Base-by-base conservation (phyloP, 2,113 vertebrate genomes). In the Pteruthius melanotis region DNA sequence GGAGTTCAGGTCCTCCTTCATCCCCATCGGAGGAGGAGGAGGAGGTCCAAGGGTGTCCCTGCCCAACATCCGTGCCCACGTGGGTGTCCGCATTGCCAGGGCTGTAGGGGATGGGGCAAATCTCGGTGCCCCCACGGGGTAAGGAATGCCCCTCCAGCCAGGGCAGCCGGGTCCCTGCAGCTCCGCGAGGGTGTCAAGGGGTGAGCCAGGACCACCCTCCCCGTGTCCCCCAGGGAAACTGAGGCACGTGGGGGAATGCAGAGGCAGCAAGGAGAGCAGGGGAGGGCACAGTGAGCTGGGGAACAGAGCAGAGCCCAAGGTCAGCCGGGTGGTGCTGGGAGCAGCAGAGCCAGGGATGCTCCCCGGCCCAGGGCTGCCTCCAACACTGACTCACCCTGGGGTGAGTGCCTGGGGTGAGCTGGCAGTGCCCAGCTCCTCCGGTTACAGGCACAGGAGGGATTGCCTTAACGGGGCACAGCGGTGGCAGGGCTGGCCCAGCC, bases 261-360 rank as follows among this genome's bases (percentile, higher is more conserved):
- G 65, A 40, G 61, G 66, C 23, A 28, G 33, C 35, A 8, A 22
- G 52, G 47, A 30, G 17, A 68, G 40, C 9, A 7, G 2, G 5
- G 9, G 19, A 53, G 14, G 30, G n/a, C 59, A 27, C 1, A 1
- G 26, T 0, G 7, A 81, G 26, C 15, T 0, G 1, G 40, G 23
- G 45, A 59, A 35, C 6, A 1, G 37, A 68, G 40, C 15, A 2
- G 65, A 44, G 49, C 31, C 24, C 89, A 85, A 94, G 91, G 94
- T 95, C 53, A 90, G n/a, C 13, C 94, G 59, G 74, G 85, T 63
- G 87, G 59, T 79, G 82, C 61, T 40, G 84, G 75, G 65, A 1
- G 2, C 49, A 54, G 59, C 77, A 49, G 72, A 45, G 39, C 68
- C 72, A 27, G 59, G 57, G 92, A 50, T 93, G 93, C 70, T 88